phyloP scores from a whole-genome alignment of 2,797 vertebrate species.

The Peromyscus attwateri region DNA sequence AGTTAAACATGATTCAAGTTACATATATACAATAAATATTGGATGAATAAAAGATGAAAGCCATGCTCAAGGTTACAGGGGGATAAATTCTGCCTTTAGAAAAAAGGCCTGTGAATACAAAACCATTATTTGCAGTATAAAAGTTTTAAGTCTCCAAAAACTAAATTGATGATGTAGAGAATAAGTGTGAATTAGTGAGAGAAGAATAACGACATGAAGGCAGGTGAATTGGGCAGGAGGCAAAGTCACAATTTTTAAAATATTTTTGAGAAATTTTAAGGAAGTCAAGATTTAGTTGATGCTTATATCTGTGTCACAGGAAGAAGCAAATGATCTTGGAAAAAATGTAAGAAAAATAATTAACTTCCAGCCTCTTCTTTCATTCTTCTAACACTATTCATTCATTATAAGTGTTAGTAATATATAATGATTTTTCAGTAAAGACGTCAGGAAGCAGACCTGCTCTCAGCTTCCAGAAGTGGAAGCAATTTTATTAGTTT shows the following conservation, averaged over 20 bases:
- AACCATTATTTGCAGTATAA: constrained; percentile 14
- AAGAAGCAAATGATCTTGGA: constrained; percentile 31
- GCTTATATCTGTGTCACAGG: background rate
- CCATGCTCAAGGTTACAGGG: constrained; percentile 36
- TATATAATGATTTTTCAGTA: background rate
- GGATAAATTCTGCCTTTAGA: constrained; percentile 53
- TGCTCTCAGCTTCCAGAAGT: background rate
- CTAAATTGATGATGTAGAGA: constrained; percentile 31
- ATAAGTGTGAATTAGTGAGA: background rate
- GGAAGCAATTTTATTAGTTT: background rate
- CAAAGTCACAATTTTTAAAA: background rate
- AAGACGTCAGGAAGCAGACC: constrained; percentile 7
- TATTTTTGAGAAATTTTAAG: background rate
- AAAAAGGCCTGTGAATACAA: constrained; percentile 39
- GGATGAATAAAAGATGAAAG: constrained; percentile 70
- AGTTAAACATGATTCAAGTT: constrained; percentile 70
- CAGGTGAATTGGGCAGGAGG: background rate
- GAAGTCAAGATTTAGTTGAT: constrained; percentile 28
- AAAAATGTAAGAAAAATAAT: constrained; percentile 16
- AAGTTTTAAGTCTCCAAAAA: background rate
- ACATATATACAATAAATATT: constrained; percentile 67
- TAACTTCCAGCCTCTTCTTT: background rate
- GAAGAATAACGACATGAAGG: background rate
- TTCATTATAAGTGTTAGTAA: background rate
- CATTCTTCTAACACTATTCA: constrained; percentile 1